Percentiles rank a stretch among this genome's conserved stretches.
phyloP scores from a whole-genome alignment of 1,140 invertebrate genomes.

The Harlomillsia oculata region DNA sequence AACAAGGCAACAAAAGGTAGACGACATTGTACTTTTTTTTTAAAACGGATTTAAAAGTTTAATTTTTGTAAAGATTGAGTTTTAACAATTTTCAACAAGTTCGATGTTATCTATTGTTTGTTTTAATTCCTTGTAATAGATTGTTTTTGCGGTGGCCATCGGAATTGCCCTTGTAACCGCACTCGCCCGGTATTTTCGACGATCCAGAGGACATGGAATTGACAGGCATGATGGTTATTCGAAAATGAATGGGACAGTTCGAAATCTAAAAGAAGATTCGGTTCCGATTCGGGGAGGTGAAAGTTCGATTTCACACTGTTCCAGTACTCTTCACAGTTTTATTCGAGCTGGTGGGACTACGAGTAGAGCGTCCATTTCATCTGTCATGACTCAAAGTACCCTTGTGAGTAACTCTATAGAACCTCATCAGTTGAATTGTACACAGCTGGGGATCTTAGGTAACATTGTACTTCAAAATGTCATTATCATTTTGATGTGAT shows the following conservation, averaged over 20 bases:
- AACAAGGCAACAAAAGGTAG: too few relatives aligned
- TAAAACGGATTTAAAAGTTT: too few relatives aligned
- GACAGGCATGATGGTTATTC: not conserved
- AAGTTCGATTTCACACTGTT: not conserved
- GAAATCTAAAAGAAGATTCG: slow-evolving; percentile 1
- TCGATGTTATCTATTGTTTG: too few relatives aligned
- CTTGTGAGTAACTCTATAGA: slow-evolving; percentile 26
- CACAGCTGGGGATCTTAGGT: slow-evolving; percentile 28
- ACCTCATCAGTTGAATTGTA: slow-evolving; percentile 10
- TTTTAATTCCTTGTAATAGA: too few relatives aligned
- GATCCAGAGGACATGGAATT: slow-evolving; percentile 14
- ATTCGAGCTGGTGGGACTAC: not conserved
- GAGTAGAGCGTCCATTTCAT: slow-evolving; percentile 8
- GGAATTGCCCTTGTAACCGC: slow-evolving; percentile 27
- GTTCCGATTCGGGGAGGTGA: not conserved
- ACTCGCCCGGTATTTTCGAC: slow-evolving; percentile 22
- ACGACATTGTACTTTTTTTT: too few relatives aligned
- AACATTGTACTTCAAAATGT: not conserved
- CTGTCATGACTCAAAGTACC: slow-evolving; percentile 18
- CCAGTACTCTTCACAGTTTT: slow-evolving; percentile 3
- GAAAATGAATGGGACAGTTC: not conserved
- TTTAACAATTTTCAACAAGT: too few relatives aligned
- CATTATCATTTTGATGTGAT: not conserved
- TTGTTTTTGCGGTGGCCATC: slow-evolving; percentile 19
- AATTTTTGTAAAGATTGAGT: too few relatives aligned